Evolutionary conservation across 2,797 vertebrate species (phyloP).

Genomic region (Sylvilagus floridanus): DNA sequence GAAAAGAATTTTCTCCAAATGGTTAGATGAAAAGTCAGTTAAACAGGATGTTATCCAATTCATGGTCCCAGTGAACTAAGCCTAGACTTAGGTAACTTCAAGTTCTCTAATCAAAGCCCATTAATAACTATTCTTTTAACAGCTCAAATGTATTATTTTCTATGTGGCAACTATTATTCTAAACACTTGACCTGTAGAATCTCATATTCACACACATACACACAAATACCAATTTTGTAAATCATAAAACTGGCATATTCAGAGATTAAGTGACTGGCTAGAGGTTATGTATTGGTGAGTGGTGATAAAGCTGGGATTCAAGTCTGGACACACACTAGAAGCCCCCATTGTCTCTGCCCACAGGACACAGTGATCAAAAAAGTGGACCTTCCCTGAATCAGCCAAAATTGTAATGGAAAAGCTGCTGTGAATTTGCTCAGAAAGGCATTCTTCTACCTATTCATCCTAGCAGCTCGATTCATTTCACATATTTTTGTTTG

Average conservation of each 20-base stretch:
- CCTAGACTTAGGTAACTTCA: not conserved
- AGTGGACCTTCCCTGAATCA: not conserved
- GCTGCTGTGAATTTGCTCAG: not conserved
- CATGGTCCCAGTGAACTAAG: not conserved
- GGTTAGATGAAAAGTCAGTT: not conserved
- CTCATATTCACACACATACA: not conserved
- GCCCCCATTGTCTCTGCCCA: not conserved
- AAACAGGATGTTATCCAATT: not conserved
- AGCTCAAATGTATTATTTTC: not conserved
- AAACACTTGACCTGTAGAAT: not conserved
- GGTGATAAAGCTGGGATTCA: not conserved
- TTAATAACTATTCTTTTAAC: not conserved
- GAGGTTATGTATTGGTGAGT: not conserved
- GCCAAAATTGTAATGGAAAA: not conserved
- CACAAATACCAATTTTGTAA: not conserved
- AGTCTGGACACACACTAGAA: not conserved
- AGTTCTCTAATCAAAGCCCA: not conserved
- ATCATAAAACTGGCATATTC: not conserved
- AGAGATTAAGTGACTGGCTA: not conserved
- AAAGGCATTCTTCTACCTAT: not conserved
- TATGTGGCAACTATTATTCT: not conserved
- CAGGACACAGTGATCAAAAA: not conserved
- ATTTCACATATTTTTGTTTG: constrained; percentile 17
- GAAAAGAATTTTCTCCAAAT: constrained; percentile 13
- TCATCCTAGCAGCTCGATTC: not conserved